Base-by-base conservation (phyloP, 37 sponge, comb jelly and placozoan genomes). In the Crambe crambe region DNA sequence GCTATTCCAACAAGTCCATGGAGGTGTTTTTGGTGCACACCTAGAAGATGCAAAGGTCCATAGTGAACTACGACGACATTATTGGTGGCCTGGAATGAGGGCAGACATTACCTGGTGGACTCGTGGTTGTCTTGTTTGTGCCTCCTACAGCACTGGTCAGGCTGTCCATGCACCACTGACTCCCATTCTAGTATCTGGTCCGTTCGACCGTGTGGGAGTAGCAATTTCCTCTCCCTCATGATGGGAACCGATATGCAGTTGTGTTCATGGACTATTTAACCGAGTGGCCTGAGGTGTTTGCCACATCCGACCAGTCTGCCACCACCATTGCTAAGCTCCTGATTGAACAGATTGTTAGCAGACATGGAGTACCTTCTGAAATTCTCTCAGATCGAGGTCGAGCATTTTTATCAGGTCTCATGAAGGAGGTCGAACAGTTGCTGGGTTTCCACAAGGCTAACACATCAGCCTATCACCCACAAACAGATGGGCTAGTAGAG, bases 221-320 rank as follows among this genome's bases (percentile, higher is more conserved):
- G 79, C 74, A 78, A 39, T 79, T 86, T 34, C 86, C 86, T 2
- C 29, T 35, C 30, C 54, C 81, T 0, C 2, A 60, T 66, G 73
- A 51, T 67, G 87, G 87, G 1, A 86, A 86, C 35, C 59, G 65
- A 29, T 72, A 85, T 71, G 80, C 84, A 27, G 69, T 89, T 39
- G 89, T 89, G 30, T 82, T 89, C 35, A 72, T 82, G 43, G 89
- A 89, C 56, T 89, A 89, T 42, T 62, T 89, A 0, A 79, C 90
- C 20, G 84, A 84, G 41, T 89, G 90, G 86, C 86, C 90, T 30
- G 90, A 90, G 58, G 90, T 80, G n/a, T 89, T 75, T 42, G 43
- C 90, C 20, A 43, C 68, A 9, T 3, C 65, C 17, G 82, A 85
- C 44, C 90, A 85, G 31, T 71, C 80, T 69, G 85, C 90, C 15